Conservation (phyloP, 2,797 vertebrate species). For the Sebastes flavidus region DNA sequence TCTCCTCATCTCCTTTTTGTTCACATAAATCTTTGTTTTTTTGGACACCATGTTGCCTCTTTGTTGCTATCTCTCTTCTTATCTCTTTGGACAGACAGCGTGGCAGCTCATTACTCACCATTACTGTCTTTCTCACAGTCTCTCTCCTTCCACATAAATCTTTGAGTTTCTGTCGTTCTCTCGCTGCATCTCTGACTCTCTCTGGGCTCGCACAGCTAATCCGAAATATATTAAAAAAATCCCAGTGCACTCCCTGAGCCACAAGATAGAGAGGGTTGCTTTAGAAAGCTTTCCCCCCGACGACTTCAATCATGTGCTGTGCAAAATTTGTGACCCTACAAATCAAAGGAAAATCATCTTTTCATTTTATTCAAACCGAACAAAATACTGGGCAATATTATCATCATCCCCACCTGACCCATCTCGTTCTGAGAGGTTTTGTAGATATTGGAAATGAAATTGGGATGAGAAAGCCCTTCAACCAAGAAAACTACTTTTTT, state of each 20-base stretch:
- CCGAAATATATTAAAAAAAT: constrained; percentile 40
- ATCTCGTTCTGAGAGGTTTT: background rate
- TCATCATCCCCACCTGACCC: background rate
- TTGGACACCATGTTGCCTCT: background rate
- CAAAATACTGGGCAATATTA: background rate
- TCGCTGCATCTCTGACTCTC: background rate
- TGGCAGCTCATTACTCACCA: constrained; percentile 40
- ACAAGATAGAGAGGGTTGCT: background rate
- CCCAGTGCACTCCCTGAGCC: background rate
- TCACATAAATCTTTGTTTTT: constrained; percentile 15
- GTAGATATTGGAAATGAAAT: constrained; percentile 5
- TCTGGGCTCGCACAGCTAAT: constrained; percentile 14
- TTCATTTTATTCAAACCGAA: constrained; percentile 4
- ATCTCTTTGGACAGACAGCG: constrained; percentile 19
- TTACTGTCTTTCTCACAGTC: constrained; percentile 19
- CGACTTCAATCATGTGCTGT: background rate
- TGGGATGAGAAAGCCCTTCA: background rate
- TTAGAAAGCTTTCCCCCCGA: background rate
- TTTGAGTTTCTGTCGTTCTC: background rate
- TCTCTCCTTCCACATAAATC: background rate
- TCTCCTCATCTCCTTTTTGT: constrained; percentile 22
- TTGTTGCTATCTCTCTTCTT: constrained; percentile 16
- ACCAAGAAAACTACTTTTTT: background rate
- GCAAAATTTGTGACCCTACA: background rate
- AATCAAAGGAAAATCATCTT: background rate